phyloP scores from a whole-genome alignment of 2,113 vertebrate genomes.

The Castor canadensis region DNA sequence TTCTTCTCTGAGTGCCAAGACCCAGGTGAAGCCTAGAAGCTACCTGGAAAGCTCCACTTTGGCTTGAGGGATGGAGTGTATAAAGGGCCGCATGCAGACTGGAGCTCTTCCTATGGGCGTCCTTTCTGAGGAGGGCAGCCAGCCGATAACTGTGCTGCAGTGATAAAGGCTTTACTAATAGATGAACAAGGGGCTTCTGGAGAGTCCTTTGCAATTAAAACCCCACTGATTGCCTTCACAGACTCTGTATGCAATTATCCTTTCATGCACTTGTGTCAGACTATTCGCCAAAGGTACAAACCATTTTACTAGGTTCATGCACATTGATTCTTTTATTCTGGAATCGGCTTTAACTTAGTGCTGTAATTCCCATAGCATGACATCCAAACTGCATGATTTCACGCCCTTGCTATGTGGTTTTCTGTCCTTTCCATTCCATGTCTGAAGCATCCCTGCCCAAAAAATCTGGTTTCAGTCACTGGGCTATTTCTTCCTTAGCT shows the following conservation, averaged over 20 bases:
- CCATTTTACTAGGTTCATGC: neutral
- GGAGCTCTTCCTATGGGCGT: neutral
- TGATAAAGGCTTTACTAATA: slow-evolving; percentile 34
- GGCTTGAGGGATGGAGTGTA: neutral
- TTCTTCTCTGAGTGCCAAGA: slow-evolving; percentile 20
- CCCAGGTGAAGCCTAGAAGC: neutral
- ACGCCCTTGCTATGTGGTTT: neutral
- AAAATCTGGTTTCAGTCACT: neutral
- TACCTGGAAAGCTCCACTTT: neutral
- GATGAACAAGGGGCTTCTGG: neutral
- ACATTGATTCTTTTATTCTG: neutral
- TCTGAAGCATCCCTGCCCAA: neutral
- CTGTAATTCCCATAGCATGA: neutral
- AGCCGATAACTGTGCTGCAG: neutral
- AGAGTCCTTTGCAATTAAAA: slow-evolving; percentile 42
- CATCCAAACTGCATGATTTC: neutral
- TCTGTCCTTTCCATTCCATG: neutral
- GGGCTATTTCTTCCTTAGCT: neutral
- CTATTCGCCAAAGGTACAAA: neutral
- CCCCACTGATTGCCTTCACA: neutral
- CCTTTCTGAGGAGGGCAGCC: neutral
- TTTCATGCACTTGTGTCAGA: neutral
- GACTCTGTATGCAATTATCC: neutral
- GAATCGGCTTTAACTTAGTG: slow-evolving; percentile 33
- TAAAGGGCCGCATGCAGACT: neutral